phyloP scores from a whole-genome alignment of 2,888 invertebrate species.

The Silvanus unidentatus region DNA sequence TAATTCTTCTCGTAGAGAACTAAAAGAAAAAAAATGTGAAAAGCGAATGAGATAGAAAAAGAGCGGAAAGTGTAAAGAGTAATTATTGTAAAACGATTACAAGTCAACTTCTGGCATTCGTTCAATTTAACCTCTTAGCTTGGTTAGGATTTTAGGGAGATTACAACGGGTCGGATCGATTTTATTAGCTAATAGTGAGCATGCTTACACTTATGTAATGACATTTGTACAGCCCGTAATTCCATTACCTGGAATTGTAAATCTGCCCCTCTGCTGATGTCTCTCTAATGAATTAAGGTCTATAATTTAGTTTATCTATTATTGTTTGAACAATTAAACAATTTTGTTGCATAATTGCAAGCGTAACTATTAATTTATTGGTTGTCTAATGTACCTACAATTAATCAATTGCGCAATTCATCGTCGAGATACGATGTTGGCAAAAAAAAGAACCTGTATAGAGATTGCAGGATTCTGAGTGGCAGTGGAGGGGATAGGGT shows the following conservation, averaged over 20 bases:
- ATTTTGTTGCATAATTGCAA: conserved; percentile 19
- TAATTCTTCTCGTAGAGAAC: too few relatives aligned
- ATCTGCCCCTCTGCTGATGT: conserved; percentile 40
- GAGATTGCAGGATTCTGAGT: too few relatives aligned
- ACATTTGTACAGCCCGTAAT: conserved; percentile 45
- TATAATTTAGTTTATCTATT: conserved; percentile 30
- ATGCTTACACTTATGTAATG: conserved; percentile 46
- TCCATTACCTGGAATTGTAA: conserved; percentile 46
- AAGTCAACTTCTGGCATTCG: conserved; percentile 33
- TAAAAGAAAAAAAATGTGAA: too few relatives aligned
- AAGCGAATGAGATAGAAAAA: too few relatives aligned
- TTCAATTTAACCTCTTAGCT: conserved; percentile 29
- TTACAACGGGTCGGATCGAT: conserved; percentile 41
- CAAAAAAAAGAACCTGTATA: too few relatives aligned
- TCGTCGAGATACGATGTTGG: too few relatives aligned
- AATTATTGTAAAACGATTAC: conserved; percentile 24
- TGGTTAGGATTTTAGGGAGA: conserved; percentile 38
- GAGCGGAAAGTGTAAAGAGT: conserved; percentile 17
- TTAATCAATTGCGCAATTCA: too few relatives aligned
- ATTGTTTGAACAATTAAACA: conserved; percentile 28
- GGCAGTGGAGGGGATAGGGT: too few relatives aligned
- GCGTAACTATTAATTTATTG: conserved; percentile 1
- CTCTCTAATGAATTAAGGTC: conserved; percentile 38
- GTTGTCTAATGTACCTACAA: too few relatives aligned
- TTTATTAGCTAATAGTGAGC: conserved; percentile 46